A percentile compares a stretch with the other conserved stretches of the same genome.
These are phyloP conservation scores for Lypha dubia DNA, from an alignment of 2,888 invertebrate species.

Conservation along the genomic window DNA sequence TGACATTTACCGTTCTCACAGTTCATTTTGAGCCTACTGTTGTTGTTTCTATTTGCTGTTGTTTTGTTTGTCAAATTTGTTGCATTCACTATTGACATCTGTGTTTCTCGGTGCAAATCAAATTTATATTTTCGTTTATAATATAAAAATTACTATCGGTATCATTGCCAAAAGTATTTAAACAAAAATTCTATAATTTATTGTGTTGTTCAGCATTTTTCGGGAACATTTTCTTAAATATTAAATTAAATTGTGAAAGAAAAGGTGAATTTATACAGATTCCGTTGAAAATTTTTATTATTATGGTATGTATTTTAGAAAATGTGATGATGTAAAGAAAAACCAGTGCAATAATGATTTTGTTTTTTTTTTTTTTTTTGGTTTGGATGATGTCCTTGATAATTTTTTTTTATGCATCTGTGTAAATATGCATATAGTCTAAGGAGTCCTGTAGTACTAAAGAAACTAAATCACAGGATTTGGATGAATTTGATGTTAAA, in stretches of 20 bases:
- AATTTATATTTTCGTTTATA: slow-evolving; percentile 14
- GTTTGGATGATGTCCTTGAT: slow-evolving; percentile 43
- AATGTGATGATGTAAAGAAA: slow-evolving; percentile 52
- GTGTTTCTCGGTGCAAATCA: slow-evolving; percentile 31
- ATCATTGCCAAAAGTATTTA: slow-evolving; percentile 47
- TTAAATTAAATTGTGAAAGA: not conserved
- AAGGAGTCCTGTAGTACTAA: not conserved
- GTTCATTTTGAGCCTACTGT: not conserved
- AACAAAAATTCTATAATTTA: slow-evolving; percentile 30
- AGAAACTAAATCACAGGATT: not conserved
- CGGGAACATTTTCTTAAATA: not conserved
- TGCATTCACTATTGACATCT: slow-evolving; percentile 46
- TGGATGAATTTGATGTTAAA: slow-evolving; percentile 80
- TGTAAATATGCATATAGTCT: slow-evolving; percentile 40
- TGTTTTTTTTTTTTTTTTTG: not conserved
- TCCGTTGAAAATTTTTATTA: slow-evolving; percentile 1
- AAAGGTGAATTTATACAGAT: not conserved
- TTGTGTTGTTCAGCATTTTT: not conserved
- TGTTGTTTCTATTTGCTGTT: slow-evolving; percentile 6
- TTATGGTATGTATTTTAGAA: slow-evolving; percentile 63
- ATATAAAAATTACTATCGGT: slow-evolving; percentile 17
- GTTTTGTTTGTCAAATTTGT: slow-evolving; percentile 48
- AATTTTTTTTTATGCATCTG: not conserved
- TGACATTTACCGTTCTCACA: slow-evolving; percentile 44
- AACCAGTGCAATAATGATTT: slow-evolving; percentile 1